Percentiles rank a stretch among this genome's conserved stretches.
These are phyloP conservation scores for Deilephila porcellus DNA, from an alignment of 2,888 invertebrate species.

Conservation along the genomic window DNA sequence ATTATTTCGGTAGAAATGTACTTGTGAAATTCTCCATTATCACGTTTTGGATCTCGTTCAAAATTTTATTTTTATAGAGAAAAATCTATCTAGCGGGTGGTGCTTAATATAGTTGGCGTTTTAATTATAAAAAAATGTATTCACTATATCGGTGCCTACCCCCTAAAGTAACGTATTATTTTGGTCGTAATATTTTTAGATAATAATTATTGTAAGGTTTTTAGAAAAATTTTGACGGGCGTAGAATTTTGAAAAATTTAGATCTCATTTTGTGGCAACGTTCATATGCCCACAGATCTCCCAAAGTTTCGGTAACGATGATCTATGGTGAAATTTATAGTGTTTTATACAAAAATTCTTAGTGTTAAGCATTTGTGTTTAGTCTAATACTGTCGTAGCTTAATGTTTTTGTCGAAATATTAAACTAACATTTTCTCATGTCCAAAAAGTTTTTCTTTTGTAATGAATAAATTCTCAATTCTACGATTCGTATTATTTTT, in stretches of 20 bases:
- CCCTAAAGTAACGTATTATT: slow-evolving; percentile 72
- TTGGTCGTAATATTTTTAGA: slow-evolving; percentile 64
- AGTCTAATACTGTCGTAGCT: slow-evolving; percentile 34
- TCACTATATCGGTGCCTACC: slow-evolving; percentile 65
- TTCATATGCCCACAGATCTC: slow-evolving; percentile 75
- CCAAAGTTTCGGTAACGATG: slow-evolving; percentile 63
- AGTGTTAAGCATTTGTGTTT: slow-evolving; percentile 56
- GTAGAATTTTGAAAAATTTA: slow-evolving; percentile 74
- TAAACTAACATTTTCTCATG: slow-evolving; percentile 69
- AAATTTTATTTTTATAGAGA: slow-evolving; percentile 63
- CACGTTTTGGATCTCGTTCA: slow-evolving; percentile 73
- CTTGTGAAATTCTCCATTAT: slow-evolving; percentile 59
- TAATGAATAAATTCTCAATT: slow-evolving; percentile 69
- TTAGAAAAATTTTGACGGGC: slow-evolving; percentile 68
- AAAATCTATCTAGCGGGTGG: slow-evolving; percentile 70
- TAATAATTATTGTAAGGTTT: slow-evolving; percentile 40
- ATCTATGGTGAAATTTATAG: slow-evolving; percentile 36
- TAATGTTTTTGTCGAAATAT: slow-evolving; percentile 44
- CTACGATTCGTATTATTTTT: slow-evolving; percentile 68
- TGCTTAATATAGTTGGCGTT: slow-evolving; percentile 72
- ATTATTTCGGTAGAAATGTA: slow-evolving; percentile 54
- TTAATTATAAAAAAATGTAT: slow-evolving; percentile 51
- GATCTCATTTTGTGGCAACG: slow-evolving; percentile 77
- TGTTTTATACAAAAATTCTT: slow-evolving; percentile 64
- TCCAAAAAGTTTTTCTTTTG: slow-evolving; percentile 60